These are phyloP conservation scores for Pandemis heparana DNA, from an alignment of 2,888 invertebrate genomes.

Conservation along the genomic window DNA sequence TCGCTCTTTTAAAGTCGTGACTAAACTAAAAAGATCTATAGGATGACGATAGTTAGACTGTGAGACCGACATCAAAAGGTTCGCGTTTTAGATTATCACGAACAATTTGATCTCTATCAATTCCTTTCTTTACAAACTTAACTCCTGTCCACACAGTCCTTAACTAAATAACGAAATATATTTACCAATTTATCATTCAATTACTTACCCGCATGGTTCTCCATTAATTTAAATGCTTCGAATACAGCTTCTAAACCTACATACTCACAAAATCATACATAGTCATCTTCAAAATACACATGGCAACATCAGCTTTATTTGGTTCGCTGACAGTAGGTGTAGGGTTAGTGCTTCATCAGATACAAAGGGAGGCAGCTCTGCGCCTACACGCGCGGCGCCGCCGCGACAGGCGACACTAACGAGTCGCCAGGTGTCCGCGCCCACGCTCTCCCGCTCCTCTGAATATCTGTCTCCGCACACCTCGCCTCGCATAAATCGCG, in stretches of 20 bases:
- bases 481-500: slow-evolving; percentile 76
- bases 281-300: neutral
- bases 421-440: slow-evolving; percentile 83
- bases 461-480: slow-evolving; percentile 78
- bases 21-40: slow-evolving; percentile 43
- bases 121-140: slow-evolving; percentile 55
- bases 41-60: neutral
- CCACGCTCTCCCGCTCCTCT: slow-evolving; percentile 77
- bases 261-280: neutral
- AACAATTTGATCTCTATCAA: slow-evolving; percentile 46
- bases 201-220: slow-evolving; percentile 75
- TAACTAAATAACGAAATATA: slow-evolving; percentile 55
- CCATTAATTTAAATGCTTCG: slow-evolving; percentile 68
- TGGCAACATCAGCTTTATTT: neutral
- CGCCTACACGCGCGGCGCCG: slow-evolving; percentile 36
- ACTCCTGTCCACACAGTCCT: slow-evolving; percentile 52
- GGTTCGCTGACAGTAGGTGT: slow-evolving; percentile 17
- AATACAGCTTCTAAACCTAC: slow-evolving; percentile 32
- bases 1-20: slow-evolving; percentile 59
- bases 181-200: slow-evolving; percentile 73
- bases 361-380: slow-evolving; percentile 36
- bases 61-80: neutral
- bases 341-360: slow-evolving; percentile 20
- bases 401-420: slow-evolving; percentile 74
- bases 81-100: neutral